Base-by-base conservation (phyloP, 2,797 vertebrate genomes). In the Gymnopithys bicolor region DNA sequence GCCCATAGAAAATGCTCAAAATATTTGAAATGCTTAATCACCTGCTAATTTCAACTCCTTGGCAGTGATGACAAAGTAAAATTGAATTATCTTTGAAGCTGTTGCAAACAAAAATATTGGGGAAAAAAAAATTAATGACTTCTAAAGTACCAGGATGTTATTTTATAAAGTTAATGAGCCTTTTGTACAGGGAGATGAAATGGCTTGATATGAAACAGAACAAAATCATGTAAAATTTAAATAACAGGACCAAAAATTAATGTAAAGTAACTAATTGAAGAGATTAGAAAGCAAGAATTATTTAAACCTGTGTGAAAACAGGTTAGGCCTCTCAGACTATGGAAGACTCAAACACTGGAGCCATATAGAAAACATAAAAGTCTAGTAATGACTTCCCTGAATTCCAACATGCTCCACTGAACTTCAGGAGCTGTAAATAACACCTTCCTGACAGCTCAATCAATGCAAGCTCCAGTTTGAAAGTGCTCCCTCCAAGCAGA, bases 91-190 rank as follows among this genome's bases (percentile, higher is more conserved):
- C 59, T 91, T 92, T 95, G 89, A 96, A 85, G 89, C 43, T 73
- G 28, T 58, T 89, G 39, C 58, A 76, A 81, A 92, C n/a, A 62
- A 60, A 94, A 30, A 28, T n/a, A 15, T 41, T 41, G 39, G 39
- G 53, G 80, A 18, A 2, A 19, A 48, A 25, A 5, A 35, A 25
- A 58, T 11, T 23, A 92, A 92, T 69, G 7, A 76, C 76, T 95
- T 95, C 78, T 79, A 28, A 94, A 89, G 62, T 79, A 78, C 69
- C 33, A 46, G 87, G 82, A 92, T 89, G 74, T 63, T 91, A 78
- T 94, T 96, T 84, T 88, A 70, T 13, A 16, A 84, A 84, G 51
- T 92, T 96, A 96, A 94, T 81, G 93, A 96, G 53, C 39, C 33
- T 96, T 95, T 92, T 86, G 55, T 74, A 43, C 11, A 11, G n/a